These are phyloP conservation scores for Cheilosia scutellata DNA, from an alignment of 2,888 invertebrate species.

Conservation along the genomic window DNA sequence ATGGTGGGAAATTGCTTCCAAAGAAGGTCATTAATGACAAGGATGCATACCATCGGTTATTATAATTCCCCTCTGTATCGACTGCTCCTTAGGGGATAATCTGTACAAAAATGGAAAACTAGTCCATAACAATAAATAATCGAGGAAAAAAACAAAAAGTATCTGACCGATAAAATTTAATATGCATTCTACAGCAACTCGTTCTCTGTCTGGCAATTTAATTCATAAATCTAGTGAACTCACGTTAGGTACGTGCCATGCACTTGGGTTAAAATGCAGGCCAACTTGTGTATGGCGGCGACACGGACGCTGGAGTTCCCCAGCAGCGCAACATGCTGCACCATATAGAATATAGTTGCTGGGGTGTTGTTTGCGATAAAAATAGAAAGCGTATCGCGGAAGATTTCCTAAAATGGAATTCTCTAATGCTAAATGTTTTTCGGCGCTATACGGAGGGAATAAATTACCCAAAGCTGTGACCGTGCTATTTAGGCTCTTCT, in stretches of 20 bases:
- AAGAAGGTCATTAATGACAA: conserved; percentile 18
- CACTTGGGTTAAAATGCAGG: neutral
- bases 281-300: neutral
- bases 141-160: neutral
- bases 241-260: conserved; percentile 45
- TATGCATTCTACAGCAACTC: conserved; percentile 24
- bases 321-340: conserved; percentile 8
- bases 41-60: neutral
- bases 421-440: conserved; percentile 30
- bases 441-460: conserved; percentile 12
- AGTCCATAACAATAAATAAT: conserved; percentile 46
- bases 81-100: conserved; percentile 18
- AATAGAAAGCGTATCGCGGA: conserved; percentile 34
- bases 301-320: neutral
- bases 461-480: conserved; percentile 39
- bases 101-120: conserved; percentile 29
- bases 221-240: conserved; percentile 51
- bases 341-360: conserved; percentile 24
- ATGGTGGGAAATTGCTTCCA: conserved; percentile 19
- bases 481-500: conserved; percentile 26
- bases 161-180: conserved; percentile 54
- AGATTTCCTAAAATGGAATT: conserved; percentile 30
- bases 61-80: neutral
- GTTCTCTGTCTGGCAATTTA: conserved; percentile 43
- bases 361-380: conserved; percentile 16